Conservation (phyloP, 2,888 invertebrate genomes). For the Lasioglossum calceatum region DNA sequence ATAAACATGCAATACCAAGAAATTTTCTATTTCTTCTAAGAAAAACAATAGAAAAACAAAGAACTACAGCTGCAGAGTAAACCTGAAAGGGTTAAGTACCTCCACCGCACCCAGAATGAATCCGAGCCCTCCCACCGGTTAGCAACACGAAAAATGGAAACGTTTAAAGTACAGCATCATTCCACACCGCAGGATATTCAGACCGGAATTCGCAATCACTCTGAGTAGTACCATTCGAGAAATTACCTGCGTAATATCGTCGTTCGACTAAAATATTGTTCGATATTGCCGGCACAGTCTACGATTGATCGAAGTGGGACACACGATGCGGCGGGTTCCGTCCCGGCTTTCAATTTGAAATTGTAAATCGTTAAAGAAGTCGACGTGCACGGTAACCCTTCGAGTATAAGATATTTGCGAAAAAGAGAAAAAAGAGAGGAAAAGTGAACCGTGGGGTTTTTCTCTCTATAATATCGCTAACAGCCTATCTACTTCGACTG, state of each 20-base stretch:
- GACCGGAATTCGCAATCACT: neutral
- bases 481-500: constrained; percentile 24
- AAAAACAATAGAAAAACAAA: no score
- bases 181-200: neutral
- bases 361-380: constrained; percentile 10
- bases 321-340: neutral
- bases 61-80: neutral
- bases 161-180: neutral
- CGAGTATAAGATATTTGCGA: neutral
- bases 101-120: neutral
- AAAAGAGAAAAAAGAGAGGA: neutral
- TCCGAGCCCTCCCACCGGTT: neutral
- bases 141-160: neutral
- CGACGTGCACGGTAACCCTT: constrained; percentile 1
- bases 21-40: neutral
- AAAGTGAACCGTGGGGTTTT: neutral
- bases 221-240: neutral
- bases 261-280: constrained; percentile 8
- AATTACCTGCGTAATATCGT: constrained; percentile 2
- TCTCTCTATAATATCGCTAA: constrained; percentile 11
- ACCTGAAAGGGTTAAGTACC: neutral
- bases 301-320: neutral
- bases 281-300: neutral
- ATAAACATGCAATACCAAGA: neutral
- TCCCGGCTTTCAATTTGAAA: constrained; percentile 6